Evolutionary conservation across 2,888 invertebrate species (phyloP).

Genomic region (Leuctra nigra): DNA sequence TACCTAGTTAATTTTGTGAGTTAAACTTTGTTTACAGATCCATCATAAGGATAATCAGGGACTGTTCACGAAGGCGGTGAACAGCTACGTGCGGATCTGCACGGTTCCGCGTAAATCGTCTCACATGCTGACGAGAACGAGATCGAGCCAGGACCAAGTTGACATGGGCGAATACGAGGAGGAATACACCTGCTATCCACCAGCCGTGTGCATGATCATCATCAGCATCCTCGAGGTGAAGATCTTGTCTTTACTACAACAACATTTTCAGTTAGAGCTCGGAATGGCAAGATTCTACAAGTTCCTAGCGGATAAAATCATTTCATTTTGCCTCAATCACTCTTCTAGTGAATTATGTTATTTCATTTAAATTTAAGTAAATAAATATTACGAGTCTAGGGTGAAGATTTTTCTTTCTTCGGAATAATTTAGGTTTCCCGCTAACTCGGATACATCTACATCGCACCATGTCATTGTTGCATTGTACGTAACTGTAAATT

Average conservation of each 20-base stretch:
- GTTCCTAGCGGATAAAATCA: too few relatives aligned
- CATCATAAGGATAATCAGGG: slow-evolving; percentile 9
- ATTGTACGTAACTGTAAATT: too few relatives aligned
- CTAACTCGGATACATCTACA: too few relatives aligned
- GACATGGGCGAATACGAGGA: slow-evolving; percentile 69
- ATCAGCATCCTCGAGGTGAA: slow-evolving; percentile 81
- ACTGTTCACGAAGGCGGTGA: neutral
- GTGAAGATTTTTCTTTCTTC: too few relatives aligned
- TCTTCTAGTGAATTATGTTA: too few relatives aligned
- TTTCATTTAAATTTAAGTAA: too few relatives aligned
- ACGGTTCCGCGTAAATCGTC: slow-evolving; percentile 6
- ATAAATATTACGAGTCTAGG: too few relatives aligned
- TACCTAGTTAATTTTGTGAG: neutral
- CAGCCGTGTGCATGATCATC: slow-evolving; percentile 84
- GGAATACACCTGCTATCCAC: slow-evolving; percentile 91
- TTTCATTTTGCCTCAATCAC: too few relatives aligned
- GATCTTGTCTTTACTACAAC: neutral
- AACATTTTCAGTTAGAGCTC: too few relatives aligned
- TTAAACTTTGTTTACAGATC: neutral
- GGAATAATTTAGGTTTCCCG: too few relatives aligned
- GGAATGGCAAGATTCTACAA: too few relatives aligned
- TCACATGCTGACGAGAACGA: neutral
- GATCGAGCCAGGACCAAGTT: neutral
- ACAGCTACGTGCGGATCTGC: slow-evolving; percentile 1
- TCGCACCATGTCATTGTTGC: too few relatives aligned